A percentile compares a stretch with the other conserved stretches of the same genome.
phyloP scores from a whole-genome alignment of 1,140 invertebrate species.

The Pseudomyrmex pallidus region DNA sequence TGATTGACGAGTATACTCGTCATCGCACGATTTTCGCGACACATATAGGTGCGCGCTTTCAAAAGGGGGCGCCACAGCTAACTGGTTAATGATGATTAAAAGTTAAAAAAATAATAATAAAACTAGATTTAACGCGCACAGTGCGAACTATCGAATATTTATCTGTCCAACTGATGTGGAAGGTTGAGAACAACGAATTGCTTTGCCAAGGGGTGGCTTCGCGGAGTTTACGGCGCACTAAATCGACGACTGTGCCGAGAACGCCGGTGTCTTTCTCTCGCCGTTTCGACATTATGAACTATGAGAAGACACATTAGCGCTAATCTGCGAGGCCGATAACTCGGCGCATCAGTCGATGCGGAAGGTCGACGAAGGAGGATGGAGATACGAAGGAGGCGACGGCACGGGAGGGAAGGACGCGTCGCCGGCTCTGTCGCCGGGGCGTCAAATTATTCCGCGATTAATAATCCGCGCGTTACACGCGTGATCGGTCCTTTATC shows the following conservation, averaged over 20 bases:
- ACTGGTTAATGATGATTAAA: too few relatives aligned
- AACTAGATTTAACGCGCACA: too few relatives aligned
- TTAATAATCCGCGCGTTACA: conserved; percentile 85
- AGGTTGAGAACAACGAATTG: background rate
- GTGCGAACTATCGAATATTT: background rate
- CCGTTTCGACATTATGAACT: conserved; percentile 80
- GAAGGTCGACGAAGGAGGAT: conserved; percentile 61
- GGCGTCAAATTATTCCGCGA: conserved; percentile 83
- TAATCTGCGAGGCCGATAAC: conserved; percentile 83
- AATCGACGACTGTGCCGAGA: conserved; percentile 61
- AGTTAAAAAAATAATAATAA: too few relatives aligned
- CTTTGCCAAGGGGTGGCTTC: conserved; percentile 63
- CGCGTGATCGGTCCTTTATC: conserved; percentile 84
- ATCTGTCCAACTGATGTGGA: background rate
- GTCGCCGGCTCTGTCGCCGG: conserved; percentile 67
- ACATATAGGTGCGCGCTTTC: too few relatives aligned
- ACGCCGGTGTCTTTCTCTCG: background rate
- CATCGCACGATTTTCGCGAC: too few relatives aligned
- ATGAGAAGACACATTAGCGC: conserved; percentile 84
- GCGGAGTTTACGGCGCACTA: conserved; percentile 76
- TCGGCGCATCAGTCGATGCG: conserved; percentile 70
- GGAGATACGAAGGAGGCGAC: conserved; percentile 53
- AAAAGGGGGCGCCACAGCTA: too few relatives aligned
- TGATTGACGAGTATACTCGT: too few relatives aligned
- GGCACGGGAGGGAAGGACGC: conserved; percentile 30